These are phyloP conservation scores for Collichthys lucidus DNA, from an alignment of 2,113 vertebrate species.

Conservation along the genomic window DNA sequence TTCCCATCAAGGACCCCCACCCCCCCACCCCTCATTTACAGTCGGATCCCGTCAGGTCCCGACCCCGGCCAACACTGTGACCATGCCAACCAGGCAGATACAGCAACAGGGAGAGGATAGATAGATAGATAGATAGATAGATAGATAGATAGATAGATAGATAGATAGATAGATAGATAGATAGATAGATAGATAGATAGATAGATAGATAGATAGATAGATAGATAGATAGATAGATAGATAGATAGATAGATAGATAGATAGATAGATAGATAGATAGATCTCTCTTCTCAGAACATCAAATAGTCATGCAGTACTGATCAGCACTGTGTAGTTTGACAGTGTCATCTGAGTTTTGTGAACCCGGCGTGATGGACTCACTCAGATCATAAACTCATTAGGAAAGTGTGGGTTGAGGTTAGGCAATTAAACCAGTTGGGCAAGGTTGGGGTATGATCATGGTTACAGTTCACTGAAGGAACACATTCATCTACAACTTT, in stretches of 20 bases:
- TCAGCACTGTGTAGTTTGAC: no score
- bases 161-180: constrained; percentile 9
- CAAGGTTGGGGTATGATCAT: no score
- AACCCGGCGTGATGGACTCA: no score
- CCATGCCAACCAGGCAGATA: constrained; percentile 69
- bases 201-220: constrained; percentile 28
- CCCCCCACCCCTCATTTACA: constrained; percentile 63
- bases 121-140: constrained; percentile 25
- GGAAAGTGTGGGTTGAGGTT: no score
- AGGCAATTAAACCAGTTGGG: no score
- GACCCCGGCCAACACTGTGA: constrained; percentile 59
- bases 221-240: constrained; percentile 18
- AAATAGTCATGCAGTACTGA: no score
- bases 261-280: no score
- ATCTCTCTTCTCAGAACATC: no score
- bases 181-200: constrained; percentile 26
- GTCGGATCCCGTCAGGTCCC: constrained; percentile 70
- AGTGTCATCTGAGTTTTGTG: no score
- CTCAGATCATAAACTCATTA: no score
- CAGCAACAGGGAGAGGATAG: constrained; percentile 21
- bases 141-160: constrained; percentile 30
- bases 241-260: neutral
- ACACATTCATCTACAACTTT: no score
- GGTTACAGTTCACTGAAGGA: no score
- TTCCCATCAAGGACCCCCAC: constrained; percentile 23